Percentiles rank a stretch among this genome's conserved stretches.
These are phyloP conservation scores for Gonioctena quinquepunctata DNA, from an alignment of 1,140 invertebrate species.

Conservation along the genomic window DNA sequence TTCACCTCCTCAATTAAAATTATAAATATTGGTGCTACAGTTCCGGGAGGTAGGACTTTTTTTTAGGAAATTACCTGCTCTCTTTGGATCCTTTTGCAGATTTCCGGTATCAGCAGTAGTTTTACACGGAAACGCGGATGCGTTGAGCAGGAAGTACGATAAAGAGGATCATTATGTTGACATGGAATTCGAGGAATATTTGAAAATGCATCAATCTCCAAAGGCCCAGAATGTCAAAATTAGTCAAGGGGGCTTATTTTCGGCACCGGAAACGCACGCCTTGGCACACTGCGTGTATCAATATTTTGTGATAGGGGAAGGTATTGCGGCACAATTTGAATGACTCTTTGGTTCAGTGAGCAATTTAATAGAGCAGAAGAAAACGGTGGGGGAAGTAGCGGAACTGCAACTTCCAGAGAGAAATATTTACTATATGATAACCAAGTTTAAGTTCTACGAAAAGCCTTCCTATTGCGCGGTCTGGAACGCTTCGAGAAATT, in stretches of 20 bases:
- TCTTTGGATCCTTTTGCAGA: too few species aligned
- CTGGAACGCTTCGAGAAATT: background rate
- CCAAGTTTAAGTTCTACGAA: background rate
- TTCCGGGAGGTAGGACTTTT: too few species aligned
- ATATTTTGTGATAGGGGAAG: background rate
- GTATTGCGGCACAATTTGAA: background rate
- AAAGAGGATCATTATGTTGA: background rate
- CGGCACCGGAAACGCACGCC: background rate
- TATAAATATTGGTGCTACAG: too few species aligned
- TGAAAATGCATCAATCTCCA: too few species aligned
- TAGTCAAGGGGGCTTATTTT: background rate
- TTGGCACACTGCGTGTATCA: background rate
- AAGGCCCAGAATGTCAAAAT: background rate
- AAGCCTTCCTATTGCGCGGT: background rate
- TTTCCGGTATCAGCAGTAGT: too few species aligned
- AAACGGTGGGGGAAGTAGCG: too few species aligned
- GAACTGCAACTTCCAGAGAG: background rate
- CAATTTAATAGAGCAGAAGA: background rate
- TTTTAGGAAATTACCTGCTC: too few species aligned
- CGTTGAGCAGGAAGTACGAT: background rate
- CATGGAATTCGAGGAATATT: background rate
- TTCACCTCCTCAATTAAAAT: too few species aligned
- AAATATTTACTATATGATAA: background rate
- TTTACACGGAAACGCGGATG: background rate
- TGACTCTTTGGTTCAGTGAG: background rate